phyloP scores from a whole-genome alignment of 2,888 invertebrate genomes.

The Leucophenga maculata region DNA sequence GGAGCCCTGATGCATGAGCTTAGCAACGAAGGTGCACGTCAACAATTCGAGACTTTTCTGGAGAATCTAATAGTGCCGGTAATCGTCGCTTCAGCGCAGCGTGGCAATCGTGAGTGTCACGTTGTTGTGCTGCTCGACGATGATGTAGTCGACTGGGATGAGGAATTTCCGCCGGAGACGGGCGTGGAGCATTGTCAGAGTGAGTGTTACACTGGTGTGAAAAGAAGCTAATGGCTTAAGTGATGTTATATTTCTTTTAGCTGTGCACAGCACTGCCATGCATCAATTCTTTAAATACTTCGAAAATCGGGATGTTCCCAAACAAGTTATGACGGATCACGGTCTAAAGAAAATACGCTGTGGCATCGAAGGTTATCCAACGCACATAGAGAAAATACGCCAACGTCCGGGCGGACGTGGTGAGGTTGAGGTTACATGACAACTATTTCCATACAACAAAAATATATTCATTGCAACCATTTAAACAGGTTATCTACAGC shows the following conservation, averaged over 20 bases:
- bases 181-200: conserved; percentile 99
- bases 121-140: conserved; percentile 97
- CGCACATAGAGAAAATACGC: conserved; percentile 98
- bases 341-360: conserved; percentile 98
- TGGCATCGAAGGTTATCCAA: conserved; percentile 99
- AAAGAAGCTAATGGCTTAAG: neutral
- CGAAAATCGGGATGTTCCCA: conserved; percentile 99
- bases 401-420: conserved; percentile 94
- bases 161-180: conserved; percentile 99
- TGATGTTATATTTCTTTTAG: conserved; percentile 73
- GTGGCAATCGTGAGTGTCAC: conserved; percentile 98
- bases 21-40: conserved; percentile 98
- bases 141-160: conserved; percentile 98
- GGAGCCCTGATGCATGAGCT: conserved; percentile 96
- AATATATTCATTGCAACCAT: too few species aligned
- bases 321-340: conserved; percentile 98
- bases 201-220: conserved; percentile 73
- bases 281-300: conserved; percentile 99
- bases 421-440: conserved; percentile 78
- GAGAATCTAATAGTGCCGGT: conserved; percentile 95
- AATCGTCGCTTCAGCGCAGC: conserved; percentile 94
- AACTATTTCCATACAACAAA: too few species aligned
- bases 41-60: conserved; percentile 96
- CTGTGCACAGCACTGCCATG: conserved; percentile 94
- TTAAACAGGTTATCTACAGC: conserved; percentile 85